Conservation (phyloP, 2,888 invertebrate genomes). For the Podabrus alpinus region DNA sequence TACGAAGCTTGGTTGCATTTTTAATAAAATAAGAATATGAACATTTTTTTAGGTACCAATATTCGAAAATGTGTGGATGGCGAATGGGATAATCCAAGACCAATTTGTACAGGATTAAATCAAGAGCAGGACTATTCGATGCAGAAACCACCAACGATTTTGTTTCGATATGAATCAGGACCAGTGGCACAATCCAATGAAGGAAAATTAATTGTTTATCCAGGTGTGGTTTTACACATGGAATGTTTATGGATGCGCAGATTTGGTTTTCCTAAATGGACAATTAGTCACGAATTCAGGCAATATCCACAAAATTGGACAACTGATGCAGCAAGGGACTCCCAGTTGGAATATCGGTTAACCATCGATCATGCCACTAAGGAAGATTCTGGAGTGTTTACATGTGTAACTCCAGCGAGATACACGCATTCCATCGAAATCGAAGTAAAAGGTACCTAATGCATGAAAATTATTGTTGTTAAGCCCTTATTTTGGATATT, state of each 20-base stretch:
- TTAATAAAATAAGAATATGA: background rate
- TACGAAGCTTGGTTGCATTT: conserved; percentile 10
- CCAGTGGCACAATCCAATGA: conserved; percentile 87
- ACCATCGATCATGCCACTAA: conserved; percentile 80
- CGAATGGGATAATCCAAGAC: conserved; percentile 79
- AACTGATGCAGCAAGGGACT: conserved; percentile 77
- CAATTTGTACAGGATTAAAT: conserved; percentile 79
- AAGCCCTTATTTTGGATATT: conserved; percentile 2
- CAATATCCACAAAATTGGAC: conserved; percentile 83
- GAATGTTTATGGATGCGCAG: conserved; percentile 87
- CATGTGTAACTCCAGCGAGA: conserved; percentile 84
- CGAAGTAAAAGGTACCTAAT: conserved; percentile 69
- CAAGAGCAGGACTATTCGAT: conserved; percentile 87
- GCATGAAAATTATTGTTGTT: conserved; percentile 2
- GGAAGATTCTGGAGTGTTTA: conserved; percentile 83
- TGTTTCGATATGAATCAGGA: conserved; percentile 80
- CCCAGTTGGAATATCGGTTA: conserved; percentile 77
- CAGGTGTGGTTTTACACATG: conserved; percentile 84
- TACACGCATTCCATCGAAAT: conserved; percentile 82
- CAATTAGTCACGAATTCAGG: conserved; percentile 69
- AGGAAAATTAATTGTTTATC: conserved; percentile 82
- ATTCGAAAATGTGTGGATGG: conserved; percentile 75
- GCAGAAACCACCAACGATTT: conserved; percentile 84
- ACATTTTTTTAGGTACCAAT: conserved; percentile 67
- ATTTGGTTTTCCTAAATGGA: conserved; percentile 87